phyloP scores from a whole-genome alignment of 2,113 vertebrate species.

The Shinisaurus crocodilurus region DNA sequence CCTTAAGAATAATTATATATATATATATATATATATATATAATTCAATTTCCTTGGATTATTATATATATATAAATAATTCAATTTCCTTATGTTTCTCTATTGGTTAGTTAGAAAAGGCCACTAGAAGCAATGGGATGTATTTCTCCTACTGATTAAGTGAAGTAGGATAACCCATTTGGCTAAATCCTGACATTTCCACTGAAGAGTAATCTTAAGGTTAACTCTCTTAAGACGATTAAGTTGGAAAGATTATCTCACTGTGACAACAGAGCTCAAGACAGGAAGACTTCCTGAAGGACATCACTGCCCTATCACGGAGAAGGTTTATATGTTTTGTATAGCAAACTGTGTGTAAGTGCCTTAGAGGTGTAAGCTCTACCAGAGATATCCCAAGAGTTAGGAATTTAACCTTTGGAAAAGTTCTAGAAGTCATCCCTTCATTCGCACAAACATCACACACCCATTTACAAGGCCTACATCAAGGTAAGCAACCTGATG shows the following conservation, averaged over 20 bases:
- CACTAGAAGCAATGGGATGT: background rate
- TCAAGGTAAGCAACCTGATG: background rate
- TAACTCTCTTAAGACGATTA: slow-evolving; percentile 56
- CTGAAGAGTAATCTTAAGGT: background rate
- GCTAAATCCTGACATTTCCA: background rate
- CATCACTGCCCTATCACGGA: background rate
- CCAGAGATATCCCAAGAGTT: accelerated
- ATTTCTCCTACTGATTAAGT: background rate
- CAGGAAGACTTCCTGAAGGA: slow-evolving; percentile 25
- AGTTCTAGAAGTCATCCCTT: background rate
- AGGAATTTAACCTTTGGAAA: background rate
- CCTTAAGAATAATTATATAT: too few relatives aligned
- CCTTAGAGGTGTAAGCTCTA: background rate
- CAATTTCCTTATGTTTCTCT: background rate
- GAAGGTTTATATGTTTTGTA: background rate
- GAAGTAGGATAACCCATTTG: background rate
- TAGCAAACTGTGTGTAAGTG: background rate
- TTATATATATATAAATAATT: too few relatives aligned
- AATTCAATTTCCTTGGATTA: too few relatives aligned
- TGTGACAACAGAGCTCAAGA: slow-evolving; percentile 33
- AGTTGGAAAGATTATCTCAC: slow-evolving; percentile 51
- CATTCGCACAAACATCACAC: background rate
- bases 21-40: too few relatives aligned
- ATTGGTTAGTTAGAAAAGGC: background rate
- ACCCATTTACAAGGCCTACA: background rate